phyloP scores from a whole-genome alignment of 2,113 vertebrate species.

The Callocephalon fimbriatum region DNA sequence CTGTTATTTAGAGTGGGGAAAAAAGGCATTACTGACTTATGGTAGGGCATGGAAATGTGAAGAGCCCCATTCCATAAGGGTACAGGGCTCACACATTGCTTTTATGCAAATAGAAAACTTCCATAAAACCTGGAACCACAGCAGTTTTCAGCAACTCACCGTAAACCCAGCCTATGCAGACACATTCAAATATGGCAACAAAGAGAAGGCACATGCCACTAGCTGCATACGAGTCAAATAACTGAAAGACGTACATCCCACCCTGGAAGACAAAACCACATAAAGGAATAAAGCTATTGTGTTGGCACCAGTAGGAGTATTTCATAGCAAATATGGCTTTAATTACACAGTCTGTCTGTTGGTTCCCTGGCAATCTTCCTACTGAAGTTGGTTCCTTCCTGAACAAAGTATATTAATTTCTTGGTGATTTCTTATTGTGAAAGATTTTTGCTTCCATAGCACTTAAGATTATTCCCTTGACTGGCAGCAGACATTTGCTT shows the following conservation, averaged over 20 bases:
- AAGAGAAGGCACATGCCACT: slow-evolving; percentile 99
- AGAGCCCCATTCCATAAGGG: neutral
- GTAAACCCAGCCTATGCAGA: slow-evolving; percentile 98
- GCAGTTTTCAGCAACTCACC: slow-evolving; percentile 80
- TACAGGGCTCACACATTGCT: neutral
- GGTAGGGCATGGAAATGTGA: neutral
- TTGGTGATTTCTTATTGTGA: neutral
- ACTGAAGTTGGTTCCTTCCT: neutral
- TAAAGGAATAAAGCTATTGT: neutral
- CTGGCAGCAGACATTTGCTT: neutral
- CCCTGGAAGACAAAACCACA: slow-evolving; percentile 79
- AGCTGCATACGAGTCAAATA: slow-evolving; percentile 96
- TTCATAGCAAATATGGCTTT: neutral
- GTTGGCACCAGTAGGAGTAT: neutral
- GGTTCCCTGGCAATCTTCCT: neutral
- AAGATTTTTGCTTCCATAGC: neutral
- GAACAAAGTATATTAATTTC: neutral
- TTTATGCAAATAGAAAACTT: neutral
- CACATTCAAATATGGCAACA: slow-evolving; percentile 96
- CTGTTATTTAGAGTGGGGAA: neutral
- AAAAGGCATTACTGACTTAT: neutral
- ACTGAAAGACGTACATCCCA: slow-evolving; percentile 98
- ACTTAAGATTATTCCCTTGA: neutral
- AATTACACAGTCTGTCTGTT: neutral
- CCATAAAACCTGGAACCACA: neutral